Percentiles rank a stretch among this genome's conserved stretches.
Evolutionary conservation across 2,888 invertebrate species (phyloP).

Genomic region (Megalurothrips usitatus): DNA sequence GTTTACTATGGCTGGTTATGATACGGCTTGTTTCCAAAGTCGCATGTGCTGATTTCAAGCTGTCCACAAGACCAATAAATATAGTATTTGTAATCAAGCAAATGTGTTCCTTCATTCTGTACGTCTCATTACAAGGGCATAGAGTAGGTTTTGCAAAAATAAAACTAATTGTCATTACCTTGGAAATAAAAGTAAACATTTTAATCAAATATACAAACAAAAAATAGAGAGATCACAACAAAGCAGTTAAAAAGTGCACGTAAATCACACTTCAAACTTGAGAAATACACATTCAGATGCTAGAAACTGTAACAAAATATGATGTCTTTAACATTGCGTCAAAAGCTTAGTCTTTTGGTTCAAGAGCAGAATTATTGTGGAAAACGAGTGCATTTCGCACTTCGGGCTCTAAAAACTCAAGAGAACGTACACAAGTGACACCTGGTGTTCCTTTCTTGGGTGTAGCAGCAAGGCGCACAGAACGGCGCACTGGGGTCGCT

Average conservation of each 20-base stretch:
- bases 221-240: too few species aligned
- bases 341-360: neutral
- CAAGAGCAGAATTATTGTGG: slow-evolving; percentile 39
- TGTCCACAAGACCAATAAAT: slow-evolving; percentile 1
- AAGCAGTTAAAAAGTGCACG: too few species aligned
- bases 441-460: slow-evolving; percentile 41
- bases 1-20: neutral
- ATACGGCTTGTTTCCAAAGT: neutral
- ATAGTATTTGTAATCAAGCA: neutral
- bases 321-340: too few species aligned
- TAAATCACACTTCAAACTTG: too few species aligned
- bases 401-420: slow-evolving; percentile 39
- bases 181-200: too few species aligned
- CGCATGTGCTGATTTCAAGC: neutral
- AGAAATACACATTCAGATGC: too few species aligned
- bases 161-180: too few species aligned
- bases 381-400: slow-evolving; percentile 38
- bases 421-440: slow-evolving; percentile 40
- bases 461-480: slow-evolving; percentile 45
- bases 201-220: too few species aligned
- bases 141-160: too few species aligned
- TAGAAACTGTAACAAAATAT: too few species aligned
- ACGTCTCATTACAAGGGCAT: too few species aligned
- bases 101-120: too few species aligned
- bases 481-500: slow-evolving; percentile 53